Evolutionary conservation across 2,888 invertebrate genomes (phyloP), one percentile per base, ranked within the genome.

Genomic region (Agrochola litura): DNA sequence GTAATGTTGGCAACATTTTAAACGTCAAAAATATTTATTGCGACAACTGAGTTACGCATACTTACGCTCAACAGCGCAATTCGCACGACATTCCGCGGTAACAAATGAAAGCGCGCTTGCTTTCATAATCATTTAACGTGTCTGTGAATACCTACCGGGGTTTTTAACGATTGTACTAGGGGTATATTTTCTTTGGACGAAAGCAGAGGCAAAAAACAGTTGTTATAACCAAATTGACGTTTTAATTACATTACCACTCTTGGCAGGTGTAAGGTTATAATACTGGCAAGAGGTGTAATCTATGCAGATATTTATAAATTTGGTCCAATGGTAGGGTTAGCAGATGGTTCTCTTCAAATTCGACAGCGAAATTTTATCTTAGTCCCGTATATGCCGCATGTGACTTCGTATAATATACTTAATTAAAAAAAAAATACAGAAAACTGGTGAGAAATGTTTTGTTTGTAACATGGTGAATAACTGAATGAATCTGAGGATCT

Each of bases 81-180:
- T 88, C 82, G 83, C 87, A 81, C 79, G 66, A 79, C 88, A 85
- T 89, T 87, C 87, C 85, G 81, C 75, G 83, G 81, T 72, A 83
- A 87, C 85, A 86, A 91, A 92, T 90, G 89, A 90, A 91, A 90
- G 88, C 89, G 85, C 88, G 83, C 86, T 89, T 67, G 83, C 80
- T 83, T 85, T 85, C 87, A 86, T 90, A 88, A 89, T 88, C 86
- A 82, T 85, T 82, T 88, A 84, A 91, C 88, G 89, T 87, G 83
- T 79, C 73, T 81, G 84, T 67, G 66, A 78, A 86, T 82, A 83
- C 79, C n/a, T 79, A 83, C 79, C 16, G 37, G 46, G 25, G 22
- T 70, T 67, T 81, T 74, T 41, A 67, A 70, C 43, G 41, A 75
- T 78, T 82, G n/a, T 71, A 54, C 14, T 16, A 41, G 16, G 25